A percentile compares a stretch with the other conserved stretches of the same genome.
These are phyloP conservation scores for Eleginops maclovinus DNA, from an alignment of 2,113 vertebrate genomes.

Conservation along the genomic window DNA sequence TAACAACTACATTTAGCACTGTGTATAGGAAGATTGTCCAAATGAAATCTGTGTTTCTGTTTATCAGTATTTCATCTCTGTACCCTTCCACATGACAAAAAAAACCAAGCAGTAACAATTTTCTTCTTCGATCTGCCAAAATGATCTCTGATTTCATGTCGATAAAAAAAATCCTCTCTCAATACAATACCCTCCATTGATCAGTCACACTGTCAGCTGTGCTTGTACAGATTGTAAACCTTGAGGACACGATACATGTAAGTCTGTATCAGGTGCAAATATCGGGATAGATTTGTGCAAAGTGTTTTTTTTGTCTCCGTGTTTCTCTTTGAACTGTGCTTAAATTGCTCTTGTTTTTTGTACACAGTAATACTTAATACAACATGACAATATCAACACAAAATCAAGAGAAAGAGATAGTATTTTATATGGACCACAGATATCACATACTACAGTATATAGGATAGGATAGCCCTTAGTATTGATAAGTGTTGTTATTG, in stretches of 20 bases:
- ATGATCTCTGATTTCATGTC: conserved; percentile 41
- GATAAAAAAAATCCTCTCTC: conserved; percentile 38
- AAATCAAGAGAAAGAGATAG: conserved; percentile 83
- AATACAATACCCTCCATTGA: conserved; percentile 44
- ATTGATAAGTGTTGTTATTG: conserved; percentile 84
- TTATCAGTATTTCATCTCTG: conserved; percentile 58
- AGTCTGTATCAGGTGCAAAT: conserved; percentile 77
- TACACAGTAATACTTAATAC: conserved; percentile 81
- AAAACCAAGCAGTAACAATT: conserved; percentile 42
- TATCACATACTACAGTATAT: conserved; percentile 83
- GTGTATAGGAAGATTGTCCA: conserved; percentile 87
- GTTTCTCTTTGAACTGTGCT: conserved; percentile 79
- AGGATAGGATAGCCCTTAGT: conserved; percentile 88
- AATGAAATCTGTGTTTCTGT: conserved; percentile 74
- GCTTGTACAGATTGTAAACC: conserved; percentile 77
- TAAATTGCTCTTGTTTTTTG: conserved; percentile 76
- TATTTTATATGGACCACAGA: conserved; percentile 84
- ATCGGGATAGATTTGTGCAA: conserved; percentile 80
- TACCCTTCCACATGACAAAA: conserved; percentile 60
- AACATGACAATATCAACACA: conserved; percentile 84
- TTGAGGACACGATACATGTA: conserved; percentile 69
- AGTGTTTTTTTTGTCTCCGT: conserved; percentile 72
- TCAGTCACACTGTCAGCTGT: conserved; percentile 54
- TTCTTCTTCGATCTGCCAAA: conserved; percentile 16
- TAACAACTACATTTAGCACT: conserved; percentile 87